Conservation (phyloP, 2,113 vertebrate genomes). For the Thymallus thymallus region DNA sequence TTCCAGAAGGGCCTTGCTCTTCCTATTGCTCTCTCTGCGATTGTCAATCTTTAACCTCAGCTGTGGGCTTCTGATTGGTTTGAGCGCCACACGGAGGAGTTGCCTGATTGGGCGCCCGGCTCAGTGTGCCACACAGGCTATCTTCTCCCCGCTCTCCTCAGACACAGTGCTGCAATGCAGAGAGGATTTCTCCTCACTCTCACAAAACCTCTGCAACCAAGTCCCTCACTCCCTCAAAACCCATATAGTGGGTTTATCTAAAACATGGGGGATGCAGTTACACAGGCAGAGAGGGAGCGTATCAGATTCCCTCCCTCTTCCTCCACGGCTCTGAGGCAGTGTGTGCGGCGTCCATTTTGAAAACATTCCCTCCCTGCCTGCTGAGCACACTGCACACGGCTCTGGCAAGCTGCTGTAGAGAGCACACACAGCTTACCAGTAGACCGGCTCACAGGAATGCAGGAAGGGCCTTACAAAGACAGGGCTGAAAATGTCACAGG, state of each 20-base stretch:
- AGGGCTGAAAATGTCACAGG: constrained; percentile 53
- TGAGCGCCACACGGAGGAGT: constrained; percentile 67
- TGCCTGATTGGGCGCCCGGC: constrained; percentile 78
- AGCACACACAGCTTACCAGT: constrained; percentile 56
- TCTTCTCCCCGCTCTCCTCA: constrained; percentile 80
- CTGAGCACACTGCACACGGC: constrained; percentile 32
- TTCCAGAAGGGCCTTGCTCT: constrained; percentile 92
- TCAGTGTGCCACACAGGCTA: constrained; percentile 76
- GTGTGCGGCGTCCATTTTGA: constrained; percentile 69
- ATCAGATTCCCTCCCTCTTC: constrained; percentile 50
- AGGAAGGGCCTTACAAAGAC: constrained; percentile 55
- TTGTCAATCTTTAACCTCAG: constrained; percentile 95
- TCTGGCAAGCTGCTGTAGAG: constrained; percentile 47
- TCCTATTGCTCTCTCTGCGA: constrained; percentile 82
- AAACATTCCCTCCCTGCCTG: constrained; percentile 48
- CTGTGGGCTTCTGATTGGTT: constrained; percentile 85
- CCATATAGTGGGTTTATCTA: constrained; percentile 30
- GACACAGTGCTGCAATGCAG: constrained; percentile 97
- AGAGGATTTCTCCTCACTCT: constrained; percentile 73
- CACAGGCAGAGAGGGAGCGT: constrained; percentile 37
- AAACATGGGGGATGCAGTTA: constrained; percentile 38
- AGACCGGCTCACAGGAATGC: constrained; percentile 50
- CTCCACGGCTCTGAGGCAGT: constrained; percentile 43
- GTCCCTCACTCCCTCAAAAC: constrained; percentile 25
- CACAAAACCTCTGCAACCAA: constrained; percentile 43